Percentiles rank a stretch among this genome's conserved stretches.
These are phyloP conservation scores for Clusia tigrina DNA, from an alignment of 2,888 invertebrate genomes.

Conservation along the genomic window DNA sequence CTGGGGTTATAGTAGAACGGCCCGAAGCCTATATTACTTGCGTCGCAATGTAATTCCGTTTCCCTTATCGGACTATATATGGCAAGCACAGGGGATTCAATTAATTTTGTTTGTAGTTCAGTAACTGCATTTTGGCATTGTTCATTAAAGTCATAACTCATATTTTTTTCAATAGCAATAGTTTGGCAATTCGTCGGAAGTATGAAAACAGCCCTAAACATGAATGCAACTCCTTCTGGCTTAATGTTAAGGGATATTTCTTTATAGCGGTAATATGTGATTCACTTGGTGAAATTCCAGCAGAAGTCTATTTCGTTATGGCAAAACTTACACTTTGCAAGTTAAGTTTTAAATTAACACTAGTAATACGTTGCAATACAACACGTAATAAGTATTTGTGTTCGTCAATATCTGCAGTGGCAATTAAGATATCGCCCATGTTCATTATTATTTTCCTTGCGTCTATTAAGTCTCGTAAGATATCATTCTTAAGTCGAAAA, in stretches of 20 bases:
- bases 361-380: neutral
- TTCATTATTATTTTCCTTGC: neutral
- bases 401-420: neutral
- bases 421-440: constrained; percentile 10
- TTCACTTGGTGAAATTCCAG: constrained; percentile 13
- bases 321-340: constrained; percentile 1
- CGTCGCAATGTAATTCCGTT: neutral
- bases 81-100: neutral
- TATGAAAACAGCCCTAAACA: constrained; percentile 23
- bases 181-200: constrained; percentile 19
- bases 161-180: constrained; percentile 13
- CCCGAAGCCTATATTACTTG: too few relatives aligned
- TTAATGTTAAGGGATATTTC: neutral
- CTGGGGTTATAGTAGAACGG: too few relatives aligned
- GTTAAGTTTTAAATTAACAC: neutral
- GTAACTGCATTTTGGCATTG: neutral
- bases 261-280: neutral
- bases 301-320: too few relatives aligned
- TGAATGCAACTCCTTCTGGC: constrained; percentile 20
- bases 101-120: neutral
- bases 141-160: constrained; percentile 7
- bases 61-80: neutral
- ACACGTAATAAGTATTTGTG: neutral
- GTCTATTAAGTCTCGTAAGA: neutral
- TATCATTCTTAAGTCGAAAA: constrained; percentile 20